These are phyloP conservation scores for Dichetophora obliterata DNA, from an alignment of 2,888 invertebrate species.

Conservation along the genomic window DNA sequence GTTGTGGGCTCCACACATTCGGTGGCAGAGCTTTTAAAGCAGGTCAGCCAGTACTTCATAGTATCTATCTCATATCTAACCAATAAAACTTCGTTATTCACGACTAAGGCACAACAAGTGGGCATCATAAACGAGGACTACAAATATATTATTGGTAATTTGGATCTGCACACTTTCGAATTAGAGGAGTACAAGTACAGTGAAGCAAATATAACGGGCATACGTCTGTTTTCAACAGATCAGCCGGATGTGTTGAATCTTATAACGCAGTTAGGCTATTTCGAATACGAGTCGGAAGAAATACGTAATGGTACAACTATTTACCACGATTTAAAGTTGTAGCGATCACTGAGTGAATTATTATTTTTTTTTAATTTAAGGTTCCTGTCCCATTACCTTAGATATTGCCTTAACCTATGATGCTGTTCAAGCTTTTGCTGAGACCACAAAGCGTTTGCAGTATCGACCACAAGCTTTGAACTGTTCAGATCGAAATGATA, in stretches of 20 bases:
- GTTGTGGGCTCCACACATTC: conserved; percentile 78
- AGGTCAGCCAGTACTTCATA: conserved; percentile 48
- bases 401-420: conserved; percentile 88
- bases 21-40: conserved; percentile 73
- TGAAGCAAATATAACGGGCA: conserved; percentile 85
- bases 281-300: conserved; percentile 42
- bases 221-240: conserved; percentile 77
- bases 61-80: not conserved
- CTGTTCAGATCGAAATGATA: conserved; percentile 73
- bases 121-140: conserved; percentile 97
- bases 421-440: conserved; percentile 83
- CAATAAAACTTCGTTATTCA: not conserved
- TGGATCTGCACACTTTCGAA: conserved; percentile 78
- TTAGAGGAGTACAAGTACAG: conserved; percentile 83
- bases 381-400: conserved; percentile 68
- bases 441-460: conserved; percentile 78
- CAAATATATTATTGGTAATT: conserved; percentile 82
- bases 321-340: not conserved
- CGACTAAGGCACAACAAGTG: conserved; percentile 85
- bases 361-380: conserved; percentile 40
- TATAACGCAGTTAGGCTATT: conserved; percentile 49
- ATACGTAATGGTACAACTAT: conserved; percentile 48
- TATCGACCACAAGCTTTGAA: conserved; percentile 71
- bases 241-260: conserved; percentile 71
- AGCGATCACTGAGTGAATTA: not conserved